Base-by-base conservation (phyloP, 2,113 vertebrate genomes). In the Egretta garzetta region DNA sequence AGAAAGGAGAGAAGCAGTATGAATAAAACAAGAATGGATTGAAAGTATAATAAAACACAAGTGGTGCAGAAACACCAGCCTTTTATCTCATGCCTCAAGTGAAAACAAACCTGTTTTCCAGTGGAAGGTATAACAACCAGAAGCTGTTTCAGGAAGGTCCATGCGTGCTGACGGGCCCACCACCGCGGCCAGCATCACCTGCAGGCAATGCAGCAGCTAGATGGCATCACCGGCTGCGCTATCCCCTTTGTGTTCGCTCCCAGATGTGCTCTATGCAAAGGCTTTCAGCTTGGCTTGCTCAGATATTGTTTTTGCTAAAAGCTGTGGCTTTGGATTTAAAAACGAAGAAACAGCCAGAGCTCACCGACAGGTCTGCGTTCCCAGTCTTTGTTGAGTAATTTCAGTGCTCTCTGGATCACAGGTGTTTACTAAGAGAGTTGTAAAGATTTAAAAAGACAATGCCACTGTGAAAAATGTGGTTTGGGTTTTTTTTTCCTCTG, bases 201-300 rank as follows among this genome's bases (percentile, higher is more conserved):
- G 9, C 43, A 52, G 52, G 50, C 59, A 55, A 23, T 7, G 3
- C 63, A 55, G 76, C 97, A 95, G 97, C 97, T 97, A 98, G 97
- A 82, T 96, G 97, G 97, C 98, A 97, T 55, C 50, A 63, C 90
- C 0, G 45, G 76, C 96, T 90, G 50, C 16, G 4, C 62, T 20
- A 95, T 85, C 71, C 56, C 55, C 37, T 47, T 71, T 37, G 2
- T 64, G 49, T 56, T 59, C 18, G 1, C 43, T 94, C 88, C 55
- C 53, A 88, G 49, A 45, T 47, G 10, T 8, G 5, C 27, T 32
- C 28, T 1, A 12, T 4, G 41, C 50, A 55, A 83, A 59, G 60
- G 15, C 55, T 88, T 23, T 87, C 47, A 59, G 16, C 35, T 58
- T 14, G 19, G 90, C 81, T 95, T 75, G n/a, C 70, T 49, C 50